Percentiles rank a stretch among this genome's conserved stretches.
phyloP scores from a whole-genome alignment of 1,140 invertebrate genomes.

The Mactra quadrangularis region DNA sequence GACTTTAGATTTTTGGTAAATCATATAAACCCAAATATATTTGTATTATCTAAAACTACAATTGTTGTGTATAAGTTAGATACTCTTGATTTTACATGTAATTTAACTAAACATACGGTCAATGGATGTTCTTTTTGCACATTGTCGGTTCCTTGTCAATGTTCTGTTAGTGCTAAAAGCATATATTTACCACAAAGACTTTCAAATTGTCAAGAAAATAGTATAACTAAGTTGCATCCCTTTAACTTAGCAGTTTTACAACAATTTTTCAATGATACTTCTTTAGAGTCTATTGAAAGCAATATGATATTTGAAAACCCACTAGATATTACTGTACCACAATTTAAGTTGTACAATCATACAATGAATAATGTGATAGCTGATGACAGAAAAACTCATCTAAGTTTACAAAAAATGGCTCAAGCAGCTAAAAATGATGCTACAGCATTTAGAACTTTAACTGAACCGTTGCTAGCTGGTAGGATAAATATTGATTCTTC shows the following conservation, averaged over 20 bases:
- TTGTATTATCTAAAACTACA: conserved; percentile 42
- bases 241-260: conserved; percentile 23
- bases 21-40: conserved; percentile 10
- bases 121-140: conserved; percentile 51
- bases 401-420: conserved; percentile 35
- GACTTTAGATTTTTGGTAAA: conserved; percentile 52
- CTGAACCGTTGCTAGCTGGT: background rate
- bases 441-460: conserved; percentile 17
- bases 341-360: conserved; percentile 19
- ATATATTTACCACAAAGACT: conserved; percentile 49
- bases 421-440: conserved; percentile 14
- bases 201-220: conserved; percentile 34
- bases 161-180: conserved; percentile 39
- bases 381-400: conserved; percentile 15
- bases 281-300: background rate
- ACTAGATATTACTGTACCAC: conserved; percentile 5
- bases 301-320: conserved; percentile 15
- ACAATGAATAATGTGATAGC: conserved; percentile 5
- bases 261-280: conserved; percentile 15
- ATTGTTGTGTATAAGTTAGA: conserved; percentile 42
- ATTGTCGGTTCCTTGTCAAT: conserved; percentile 44
- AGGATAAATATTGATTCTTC: background rate
- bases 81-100: conserved; percentile 37
- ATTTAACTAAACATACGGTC: conserved; percentile 19
- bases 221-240: conserved; percentile 30